phyloP scores from a whole-genome alignment of 2,797 vertebrate genomes.

The Alectoris magna region DNA sequence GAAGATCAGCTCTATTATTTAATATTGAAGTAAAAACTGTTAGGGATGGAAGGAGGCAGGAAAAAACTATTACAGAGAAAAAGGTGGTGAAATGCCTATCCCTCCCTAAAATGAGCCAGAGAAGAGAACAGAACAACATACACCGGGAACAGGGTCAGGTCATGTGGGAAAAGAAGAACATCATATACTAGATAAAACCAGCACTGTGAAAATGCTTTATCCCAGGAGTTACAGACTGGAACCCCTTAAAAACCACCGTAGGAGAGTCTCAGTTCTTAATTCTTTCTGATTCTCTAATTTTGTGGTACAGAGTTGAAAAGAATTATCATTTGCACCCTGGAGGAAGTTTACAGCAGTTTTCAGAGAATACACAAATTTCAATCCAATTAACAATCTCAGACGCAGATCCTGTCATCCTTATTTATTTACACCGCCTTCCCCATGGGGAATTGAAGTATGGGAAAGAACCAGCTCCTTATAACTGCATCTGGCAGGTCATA shows the following conservation, averaged over 20 bases:
- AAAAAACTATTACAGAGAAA: background rate
- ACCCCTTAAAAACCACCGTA: background rate
- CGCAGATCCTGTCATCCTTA: background rate
- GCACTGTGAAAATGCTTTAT: background rate
- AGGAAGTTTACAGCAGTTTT: background rate
- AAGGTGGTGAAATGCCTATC: background rate
- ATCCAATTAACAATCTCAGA: background rate
- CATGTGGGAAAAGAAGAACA: background rate
- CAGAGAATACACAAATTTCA: background rate
- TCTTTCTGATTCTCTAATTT: background rate
- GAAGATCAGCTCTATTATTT: background rate
- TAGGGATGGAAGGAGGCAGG: background rate
- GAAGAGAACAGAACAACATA: background rate
- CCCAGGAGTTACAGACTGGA: background rate
- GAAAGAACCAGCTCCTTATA: background rate
- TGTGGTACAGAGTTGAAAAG: background rate
- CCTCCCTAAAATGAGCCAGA: background rate
- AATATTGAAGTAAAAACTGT: too few species aligned
- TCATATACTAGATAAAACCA: background rate
- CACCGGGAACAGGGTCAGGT: background rate
- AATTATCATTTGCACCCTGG: background rate
- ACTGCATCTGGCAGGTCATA: background rate
- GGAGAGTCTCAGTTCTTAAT: background rate
- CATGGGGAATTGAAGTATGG: background rate
- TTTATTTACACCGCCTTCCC: background rate